These are phyloP conservation scores for Mythimna pallens DNA, from an alignment of 2,888 invertebrate species.

Conservation along the genomic window DNA sequence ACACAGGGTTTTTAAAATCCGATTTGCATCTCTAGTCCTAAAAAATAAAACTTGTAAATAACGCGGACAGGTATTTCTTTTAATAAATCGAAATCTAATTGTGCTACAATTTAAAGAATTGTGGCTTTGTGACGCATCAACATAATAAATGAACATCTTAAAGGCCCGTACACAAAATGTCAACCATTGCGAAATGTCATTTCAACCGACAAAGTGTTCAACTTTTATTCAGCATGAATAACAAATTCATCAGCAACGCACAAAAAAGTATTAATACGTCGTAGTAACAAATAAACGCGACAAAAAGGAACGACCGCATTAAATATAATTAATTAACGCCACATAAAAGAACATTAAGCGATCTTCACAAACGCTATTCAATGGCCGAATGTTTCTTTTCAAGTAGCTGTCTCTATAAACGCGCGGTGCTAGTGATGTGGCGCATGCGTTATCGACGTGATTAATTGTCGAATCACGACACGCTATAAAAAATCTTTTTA, in stretches of 20 bases:
- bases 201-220: constrained; percentile 62
- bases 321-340: constrained; percentile 87
- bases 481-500: constrained; percentile 63
- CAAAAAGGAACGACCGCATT: constrained; percentile 79
- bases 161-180: constrained; percentile 29
- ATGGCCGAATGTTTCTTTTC: constrained; percentile 79
- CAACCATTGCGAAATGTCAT: constrained; percentile 62
- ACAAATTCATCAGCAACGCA: constrained; percentile 67
- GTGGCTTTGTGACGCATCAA: constrained; percentile 18
- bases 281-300: constrained; percentile 65
- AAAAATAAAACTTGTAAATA: constrained; percentile 2
- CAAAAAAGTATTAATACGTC: constrained; percentile 61
- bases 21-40: too few relatives aligned
- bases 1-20: too few relatives aligned
- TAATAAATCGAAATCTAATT: not conserved
- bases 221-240: constrained; percentile 64
- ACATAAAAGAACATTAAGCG: constrained; percentile 77
- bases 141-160: constrained; percentile 30
- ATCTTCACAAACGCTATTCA: constrained; percentile 77
- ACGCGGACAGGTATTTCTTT: not conserved
- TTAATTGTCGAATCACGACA: constrained; percentile 77
- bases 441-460: constrained; percentile 78
- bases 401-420: constrained; percentile 81
- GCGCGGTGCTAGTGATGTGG: constrained; percentile 82
- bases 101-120: constrained; percentile 29